A percentile compares a stretch with the other conserved stretches of the same genome.
Conservation (phyloP, 2,113 vertebrate genomes). For the Rattus rattus region DNA sequence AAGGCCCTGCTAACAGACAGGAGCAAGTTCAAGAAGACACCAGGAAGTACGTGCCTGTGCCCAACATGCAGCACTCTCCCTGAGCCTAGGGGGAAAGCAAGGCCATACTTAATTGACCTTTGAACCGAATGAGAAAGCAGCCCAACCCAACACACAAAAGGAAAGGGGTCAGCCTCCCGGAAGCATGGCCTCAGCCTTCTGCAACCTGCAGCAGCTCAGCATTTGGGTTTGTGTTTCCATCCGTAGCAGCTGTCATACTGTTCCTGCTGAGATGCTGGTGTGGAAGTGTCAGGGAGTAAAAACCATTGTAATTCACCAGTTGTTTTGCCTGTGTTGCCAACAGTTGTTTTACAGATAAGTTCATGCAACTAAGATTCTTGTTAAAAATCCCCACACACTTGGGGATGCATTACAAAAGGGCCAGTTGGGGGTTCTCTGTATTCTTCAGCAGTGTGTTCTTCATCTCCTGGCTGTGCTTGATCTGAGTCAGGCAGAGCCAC, state of each 20-base stretch:
- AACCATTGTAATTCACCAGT: conserved; percentile 2
- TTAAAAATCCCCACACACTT: background rate
- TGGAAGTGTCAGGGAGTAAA: conserved; percentile 30
- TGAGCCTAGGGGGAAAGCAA: background rate
- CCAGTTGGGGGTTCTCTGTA: background rate
- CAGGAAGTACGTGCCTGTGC: background rate
- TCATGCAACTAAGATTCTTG: conserved; percentile 19
- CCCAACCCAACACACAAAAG: background rate
- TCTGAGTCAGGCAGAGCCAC: background rate
- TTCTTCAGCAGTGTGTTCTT: background rate
- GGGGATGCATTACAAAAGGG: background rate
- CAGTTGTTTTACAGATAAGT: conserved; percentile 2
- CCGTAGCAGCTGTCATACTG: background rate
- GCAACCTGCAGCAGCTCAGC: conserved; percentile 45
- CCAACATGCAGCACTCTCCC: background rate
- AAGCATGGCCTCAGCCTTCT: background rate
- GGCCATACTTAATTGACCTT: background rate
- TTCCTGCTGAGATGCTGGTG: background rate
- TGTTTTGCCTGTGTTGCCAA: conserved; percentile 35
- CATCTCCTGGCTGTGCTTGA: background rate
- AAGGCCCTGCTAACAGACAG: conserved; percentile 74
- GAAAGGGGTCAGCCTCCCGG: background rate
- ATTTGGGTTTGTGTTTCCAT: background rate
- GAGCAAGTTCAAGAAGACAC: conserved; percentile 75
- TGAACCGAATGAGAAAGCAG: background rate